Evolutionary conservation across 1,140 invertebrate genomes (phyloP).

Genomic region (Cataglyphis hispanica): DNA sequence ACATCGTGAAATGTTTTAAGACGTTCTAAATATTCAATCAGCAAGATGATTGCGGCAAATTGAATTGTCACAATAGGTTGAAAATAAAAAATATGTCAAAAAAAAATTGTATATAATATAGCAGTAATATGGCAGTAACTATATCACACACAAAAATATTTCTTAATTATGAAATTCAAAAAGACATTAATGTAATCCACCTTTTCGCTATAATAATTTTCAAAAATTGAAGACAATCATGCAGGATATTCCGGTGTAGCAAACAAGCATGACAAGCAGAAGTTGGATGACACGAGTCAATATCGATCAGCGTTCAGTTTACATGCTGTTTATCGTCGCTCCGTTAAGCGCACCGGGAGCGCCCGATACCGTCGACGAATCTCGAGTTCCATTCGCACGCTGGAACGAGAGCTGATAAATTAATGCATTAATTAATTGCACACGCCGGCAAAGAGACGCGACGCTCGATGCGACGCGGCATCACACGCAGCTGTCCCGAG

Average conservation of each 20-base stretch:
- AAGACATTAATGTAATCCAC: not conserved
- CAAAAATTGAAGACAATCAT: conserved; percentile 1
- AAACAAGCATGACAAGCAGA: conserved; percentile 38
- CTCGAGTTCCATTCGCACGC: not conserved
- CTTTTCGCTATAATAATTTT: not conserved
- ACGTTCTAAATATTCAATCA: not conserved
- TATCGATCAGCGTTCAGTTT: conserved; percentile 57
- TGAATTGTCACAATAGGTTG: not conserved
- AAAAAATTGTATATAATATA: not conserved
- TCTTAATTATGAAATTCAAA: not conserved
- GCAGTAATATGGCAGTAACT: not conserved
- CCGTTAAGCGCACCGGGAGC: not conserved
- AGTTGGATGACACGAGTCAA: conserved; percentile 59
- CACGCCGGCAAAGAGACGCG: conserved; percentile 49
- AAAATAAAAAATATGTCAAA: not conserved
- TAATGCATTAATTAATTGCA: conserved; percentile 79
- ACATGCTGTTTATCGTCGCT: conserved; percentile 56
- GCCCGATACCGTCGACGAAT: conserved; percentile 16
- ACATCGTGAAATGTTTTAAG: not conserved
- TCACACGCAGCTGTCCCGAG: conserved; percentile 71
- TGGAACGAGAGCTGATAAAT: conserved; percentile 61
- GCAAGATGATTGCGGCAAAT: not conserved
- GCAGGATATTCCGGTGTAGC: not conserved
- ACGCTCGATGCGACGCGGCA: conserved; percentile 61
- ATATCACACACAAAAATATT: not conserved